phyloP scores from a whole-genome alignment of 2,797 vertebrate genomes.

The Enoplosus armatus region DNA sequence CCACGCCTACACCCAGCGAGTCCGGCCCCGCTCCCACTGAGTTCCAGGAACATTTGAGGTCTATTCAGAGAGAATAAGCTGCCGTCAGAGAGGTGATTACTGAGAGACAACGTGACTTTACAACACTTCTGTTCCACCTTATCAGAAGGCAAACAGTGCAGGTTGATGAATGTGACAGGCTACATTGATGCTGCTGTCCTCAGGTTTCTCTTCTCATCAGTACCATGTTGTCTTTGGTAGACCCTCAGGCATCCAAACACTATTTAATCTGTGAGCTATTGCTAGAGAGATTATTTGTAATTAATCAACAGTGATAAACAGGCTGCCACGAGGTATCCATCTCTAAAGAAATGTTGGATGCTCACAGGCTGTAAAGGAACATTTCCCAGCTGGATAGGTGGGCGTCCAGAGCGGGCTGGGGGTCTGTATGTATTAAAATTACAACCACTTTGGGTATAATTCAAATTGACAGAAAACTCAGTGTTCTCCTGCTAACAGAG shows the following conservation, averaged over 20 bases:
- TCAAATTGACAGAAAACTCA: slow-evolving; percentile 34
- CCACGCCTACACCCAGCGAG: neutral
- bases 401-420: neutral
- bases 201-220: slow-evolving; percentile 1
- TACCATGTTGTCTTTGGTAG: neutral
- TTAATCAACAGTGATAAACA: slow-evolving; percentile 18
- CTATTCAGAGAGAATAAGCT: slow-evolving; percentile 40
- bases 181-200: slow-evolving; percentile 6
- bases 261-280: slow-evolving; percentile 6
- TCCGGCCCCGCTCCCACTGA: slow-evolving; percentile 13
- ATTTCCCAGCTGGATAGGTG: slow-evolving; percentile 18
- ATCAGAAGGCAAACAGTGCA: slow-evolving; percentile 23
- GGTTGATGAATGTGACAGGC: slow-evolving; percentile 5
- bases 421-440: slow-evolving; percentile 17
- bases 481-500: neutral
- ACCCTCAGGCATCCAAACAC: neutral
- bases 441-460: slow-evolving; percentile 26
- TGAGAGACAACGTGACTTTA: slow-evolving; percentile 21
- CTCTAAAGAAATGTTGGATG: slow-evolving; percentile 12
- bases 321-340: neutral
- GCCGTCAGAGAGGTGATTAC: slow-evolving; percentile 28
- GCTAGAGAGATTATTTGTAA: slow-evolving; percentile 6
- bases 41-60: slow-evolving; percentile 20
- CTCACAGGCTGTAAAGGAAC: slow-evolving; percentile 6
- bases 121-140: neutral